Evolutionary conservation across 2,797 vertebrate species (phyloP).

Genomic region (Hafferia zeledoni): DNA sequence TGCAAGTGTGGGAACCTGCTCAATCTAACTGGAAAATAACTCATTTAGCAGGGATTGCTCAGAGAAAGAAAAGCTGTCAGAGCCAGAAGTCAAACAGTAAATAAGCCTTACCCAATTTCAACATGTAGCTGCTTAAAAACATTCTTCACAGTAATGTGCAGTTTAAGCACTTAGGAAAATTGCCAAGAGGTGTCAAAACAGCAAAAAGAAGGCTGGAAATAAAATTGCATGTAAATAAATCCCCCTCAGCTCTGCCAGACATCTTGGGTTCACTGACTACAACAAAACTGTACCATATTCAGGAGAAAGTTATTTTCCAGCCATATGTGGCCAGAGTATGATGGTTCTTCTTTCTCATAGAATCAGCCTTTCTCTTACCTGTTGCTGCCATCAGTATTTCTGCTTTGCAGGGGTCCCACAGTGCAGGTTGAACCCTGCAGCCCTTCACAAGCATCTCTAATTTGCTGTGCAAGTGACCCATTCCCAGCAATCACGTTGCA

Average conservation of each 20-base stretch:
- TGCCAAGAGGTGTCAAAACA: conserved; percentile 69
- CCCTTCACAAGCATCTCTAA: not conserved
- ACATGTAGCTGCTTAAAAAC: conserved; percentile 36
- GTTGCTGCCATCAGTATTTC: rapidly evolving
- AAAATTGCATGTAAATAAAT: conserved; percentile 32
- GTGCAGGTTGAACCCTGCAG: no score
- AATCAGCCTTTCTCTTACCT: not conserved
- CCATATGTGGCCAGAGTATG: rapidly evolving
- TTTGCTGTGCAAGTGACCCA: not conserved
- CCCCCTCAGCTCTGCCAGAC: not conserved
- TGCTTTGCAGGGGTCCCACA: not conserved
- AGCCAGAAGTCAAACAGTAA: conserved; percentile 62
- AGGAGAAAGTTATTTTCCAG: not conserved
- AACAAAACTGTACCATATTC: rapidly evolving
- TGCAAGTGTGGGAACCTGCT: not conserved
- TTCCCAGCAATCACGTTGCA: not conserved
- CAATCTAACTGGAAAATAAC: conserved; percentile 20
- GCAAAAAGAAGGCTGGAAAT: conserved; percentile 18
- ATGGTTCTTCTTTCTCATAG: not conserved
- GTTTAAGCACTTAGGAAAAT: conserved; percentile 51
- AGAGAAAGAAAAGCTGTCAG: conserved; percentile 46
- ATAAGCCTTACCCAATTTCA: conserved; percentile 57
- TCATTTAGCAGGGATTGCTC: conserved; percentile 48
- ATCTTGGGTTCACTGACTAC: not conserved
- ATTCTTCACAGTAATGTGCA: conserved; percentile 36